Evolutionary conservation across 92 coral and sea anemone genomes (phyloP).

Genomic region (Desmophyllum pertusum): DNA sequence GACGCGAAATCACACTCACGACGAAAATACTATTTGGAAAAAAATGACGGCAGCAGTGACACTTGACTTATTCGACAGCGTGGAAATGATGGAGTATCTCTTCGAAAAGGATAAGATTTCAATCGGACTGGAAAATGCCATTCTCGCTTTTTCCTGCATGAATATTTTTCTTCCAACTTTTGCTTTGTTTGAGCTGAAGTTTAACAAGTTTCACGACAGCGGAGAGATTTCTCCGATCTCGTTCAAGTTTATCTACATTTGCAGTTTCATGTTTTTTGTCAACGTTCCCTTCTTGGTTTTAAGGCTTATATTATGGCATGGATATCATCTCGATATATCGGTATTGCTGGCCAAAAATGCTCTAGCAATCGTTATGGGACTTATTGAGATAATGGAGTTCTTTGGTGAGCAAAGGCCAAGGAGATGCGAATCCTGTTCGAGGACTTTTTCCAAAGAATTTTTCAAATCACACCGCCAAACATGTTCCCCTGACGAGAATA

Average conservation of each 20-base stretch:
- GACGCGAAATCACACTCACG: conserved; percentile 73
- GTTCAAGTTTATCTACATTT: conserved; percentile 79
- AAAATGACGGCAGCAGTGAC: conserved; percentile 80
- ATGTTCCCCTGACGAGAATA: conserved; percentile 34
- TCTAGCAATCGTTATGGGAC: conserved; percentile 72
- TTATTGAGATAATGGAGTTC: conserved; percentile 81
- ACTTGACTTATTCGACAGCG: conserved; percentile 91
- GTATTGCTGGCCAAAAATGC: conserved; percentile 86
- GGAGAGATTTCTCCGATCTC: conserved; percentile 86
- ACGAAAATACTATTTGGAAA: conserved; percentile 86
- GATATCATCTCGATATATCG: conserved; percentile 67
- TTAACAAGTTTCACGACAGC: conserved; percentile 85
- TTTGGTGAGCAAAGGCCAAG: conserved; percentile 86
- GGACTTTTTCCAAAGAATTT: conserved; percentile 67
- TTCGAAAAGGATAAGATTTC: conserved; percentile 63
- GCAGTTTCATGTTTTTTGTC: conserved; percentile 76
- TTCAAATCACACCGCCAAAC: conserved; percentile 53
- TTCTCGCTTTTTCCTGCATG: conserved; percentile 74
- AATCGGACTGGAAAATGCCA: conserved; percentile 47
- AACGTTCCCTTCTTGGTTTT: conserved; percentile 86
- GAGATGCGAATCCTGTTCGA: conserved; percentile 58
- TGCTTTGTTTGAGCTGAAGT: conserved; percentile 85
- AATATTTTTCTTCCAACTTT: conserved; percentile 86
- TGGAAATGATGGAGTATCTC: conserved; percentile 89
- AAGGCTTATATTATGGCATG: conserved; percentile 79